A percentile compares a stretch with the other conserved stretches of the same genome.
These are phyloP conservation scores for Hippocampus mohnikei DNA, from an alignment of 2,113 vertebrate species.

Conservation along the genomic window DNA sequence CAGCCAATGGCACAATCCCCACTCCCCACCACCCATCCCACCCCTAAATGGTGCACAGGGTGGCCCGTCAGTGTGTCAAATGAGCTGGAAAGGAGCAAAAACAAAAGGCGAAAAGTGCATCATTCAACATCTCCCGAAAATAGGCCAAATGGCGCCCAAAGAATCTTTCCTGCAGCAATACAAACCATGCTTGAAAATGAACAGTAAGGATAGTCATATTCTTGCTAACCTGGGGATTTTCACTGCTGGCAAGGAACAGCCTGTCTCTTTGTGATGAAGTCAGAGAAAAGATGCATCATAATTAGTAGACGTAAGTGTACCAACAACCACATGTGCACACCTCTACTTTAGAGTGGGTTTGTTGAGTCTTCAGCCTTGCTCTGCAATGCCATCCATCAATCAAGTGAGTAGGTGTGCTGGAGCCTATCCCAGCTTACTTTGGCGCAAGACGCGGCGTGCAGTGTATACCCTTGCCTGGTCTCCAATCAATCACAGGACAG, in stretches of 20 bases:
- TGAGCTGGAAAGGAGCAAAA: conserved; percentile 50
- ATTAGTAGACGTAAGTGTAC: conserved; percentile 34
- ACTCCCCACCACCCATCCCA: background rate
- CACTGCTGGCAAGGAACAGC: conserved; percentile 9
- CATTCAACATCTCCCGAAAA: conserved; percentile 15
- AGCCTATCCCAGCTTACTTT: background rate
- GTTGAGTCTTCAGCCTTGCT: background rate
- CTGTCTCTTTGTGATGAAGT: conserved; percentile 19
- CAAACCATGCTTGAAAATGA: conserved; percentile 30
- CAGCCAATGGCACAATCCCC: conserved; percentile 7
- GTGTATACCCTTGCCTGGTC: background rate
- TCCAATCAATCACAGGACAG: background rate
- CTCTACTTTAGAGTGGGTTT: background rate
- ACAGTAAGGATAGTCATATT: conserved; percentile 21
- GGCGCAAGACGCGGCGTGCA: background rate
- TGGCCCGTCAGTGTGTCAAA: conserved; percentile 40
- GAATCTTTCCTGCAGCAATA: conserved; percentile 20
- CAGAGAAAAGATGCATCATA: conserved; percentile 39
- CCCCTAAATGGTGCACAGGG: conserved; percentile 27
- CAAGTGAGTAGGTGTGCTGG: background rate
- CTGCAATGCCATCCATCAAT: background rate
- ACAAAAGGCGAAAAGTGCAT: conserved; percentile 25
- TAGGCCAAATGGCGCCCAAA: conserved; percentile 1
- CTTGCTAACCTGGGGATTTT: conserved; percentile 19
- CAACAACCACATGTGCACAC: conserved; percentile 30